Percentiles rank a stretch among this genome's conserved stretches.
These are phyloP conservation scores for Epinotia bilunana DNA, from an alignment of 2,888 invertebrate species.

Conservation along the genomic window DNA sequence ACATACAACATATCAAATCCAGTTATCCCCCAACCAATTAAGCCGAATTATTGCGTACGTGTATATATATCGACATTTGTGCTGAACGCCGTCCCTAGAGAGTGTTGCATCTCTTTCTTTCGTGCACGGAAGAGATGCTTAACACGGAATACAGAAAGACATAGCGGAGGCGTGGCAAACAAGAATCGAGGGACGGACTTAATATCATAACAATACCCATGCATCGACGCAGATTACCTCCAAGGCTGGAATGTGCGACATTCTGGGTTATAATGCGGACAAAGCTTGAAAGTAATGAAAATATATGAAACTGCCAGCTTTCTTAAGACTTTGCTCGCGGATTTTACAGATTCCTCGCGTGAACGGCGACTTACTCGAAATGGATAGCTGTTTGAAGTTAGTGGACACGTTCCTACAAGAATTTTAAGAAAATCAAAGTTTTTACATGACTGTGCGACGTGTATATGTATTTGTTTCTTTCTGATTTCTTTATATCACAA, in stretches of 20 bases:
- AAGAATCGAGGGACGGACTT: background rate
- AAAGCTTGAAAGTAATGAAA: conserved; percentile 10
- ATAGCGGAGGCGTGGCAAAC: too few relatives aligned
- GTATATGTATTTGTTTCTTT: too few relatives aligned
- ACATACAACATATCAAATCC: too few relatives aligned
- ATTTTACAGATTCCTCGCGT: background rate
- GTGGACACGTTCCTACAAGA: background rate
- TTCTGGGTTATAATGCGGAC: conserved; percentile 4
- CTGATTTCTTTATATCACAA: too few relatives aligned
- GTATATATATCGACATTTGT: too few relatives aligned
- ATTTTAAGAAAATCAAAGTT: background rate
- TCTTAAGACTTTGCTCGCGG: background rate
- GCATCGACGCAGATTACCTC: background rate
- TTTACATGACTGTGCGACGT: too few relatives aligned
- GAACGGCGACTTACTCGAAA: background rate
- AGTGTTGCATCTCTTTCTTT: too few relatives aligned
- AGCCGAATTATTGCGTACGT: too few relatives aligned
- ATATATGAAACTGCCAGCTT: conserved; percentile 8
- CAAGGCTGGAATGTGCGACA: conserved; percentile 4
- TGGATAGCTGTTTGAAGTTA: conserved; percentile 10
- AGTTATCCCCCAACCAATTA: too few relatives aligned
- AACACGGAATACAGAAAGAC: too few relatives aligned
- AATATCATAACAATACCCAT: background rate
- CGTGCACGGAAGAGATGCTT: too few relatives aligned
- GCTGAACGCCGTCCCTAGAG: too few relatives aligned